Conservation (phyloP, 2,113 vertebrate species). For the Phylloscopus trochilus region DNA sequence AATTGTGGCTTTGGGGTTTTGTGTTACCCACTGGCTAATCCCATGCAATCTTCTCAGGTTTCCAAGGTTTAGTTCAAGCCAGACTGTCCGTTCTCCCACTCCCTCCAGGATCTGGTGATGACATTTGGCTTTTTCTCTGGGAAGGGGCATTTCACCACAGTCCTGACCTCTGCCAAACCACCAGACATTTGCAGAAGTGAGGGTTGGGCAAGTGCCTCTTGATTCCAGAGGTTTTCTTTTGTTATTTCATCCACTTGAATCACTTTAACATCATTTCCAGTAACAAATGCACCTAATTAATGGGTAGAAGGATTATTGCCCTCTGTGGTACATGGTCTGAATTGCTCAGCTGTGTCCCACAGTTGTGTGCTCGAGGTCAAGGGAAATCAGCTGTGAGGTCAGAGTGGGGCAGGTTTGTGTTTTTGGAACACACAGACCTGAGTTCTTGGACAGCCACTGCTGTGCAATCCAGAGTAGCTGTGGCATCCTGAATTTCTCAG, state of each 20-base stretch:
- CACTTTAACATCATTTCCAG: background rate
- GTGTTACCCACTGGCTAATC: slow-evolving; percentile 47
- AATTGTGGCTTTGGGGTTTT: slow-evolving; percentile 57
- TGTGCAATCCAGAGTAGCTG: background rate
- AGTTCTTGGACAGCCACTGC: background rate
- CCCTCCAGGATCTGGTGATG: background rate
- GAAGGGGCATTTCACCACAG: background rate
- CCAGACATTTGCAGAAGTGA: background rate
- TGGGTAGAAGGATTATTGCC: background rate
- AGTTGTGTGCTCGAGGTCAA: background rate
- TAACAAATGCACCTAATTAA: slow-evolving; percentile 2
- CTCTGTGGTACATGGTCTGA: background rate
- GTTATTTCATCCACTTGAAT: background rate
- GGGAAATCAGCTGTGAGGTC: background rate
- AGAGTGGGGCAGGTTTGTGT: background rate
- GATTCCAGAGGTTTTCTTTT: background rate
- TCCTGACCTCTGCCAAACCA: background rate
- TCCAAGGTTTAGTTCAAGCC: slow-evolving; percentile 10
- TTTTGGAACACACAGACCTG: background rate
- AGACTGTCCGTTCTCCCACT: background rate
- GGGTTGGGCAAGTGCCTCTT: background rate
- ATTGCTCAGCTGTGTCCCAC: background rate
- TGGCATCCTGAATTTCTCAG: background rate
- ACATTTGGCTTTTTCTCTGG: background rate
- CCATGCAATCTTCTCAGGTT: slow-evolving; percentile 24